These are phyloP conservation scores for Stenodema calcarata DNA, from an alignment of 2,888 invertebrate species.

Conservation along the genomic window DNA sequence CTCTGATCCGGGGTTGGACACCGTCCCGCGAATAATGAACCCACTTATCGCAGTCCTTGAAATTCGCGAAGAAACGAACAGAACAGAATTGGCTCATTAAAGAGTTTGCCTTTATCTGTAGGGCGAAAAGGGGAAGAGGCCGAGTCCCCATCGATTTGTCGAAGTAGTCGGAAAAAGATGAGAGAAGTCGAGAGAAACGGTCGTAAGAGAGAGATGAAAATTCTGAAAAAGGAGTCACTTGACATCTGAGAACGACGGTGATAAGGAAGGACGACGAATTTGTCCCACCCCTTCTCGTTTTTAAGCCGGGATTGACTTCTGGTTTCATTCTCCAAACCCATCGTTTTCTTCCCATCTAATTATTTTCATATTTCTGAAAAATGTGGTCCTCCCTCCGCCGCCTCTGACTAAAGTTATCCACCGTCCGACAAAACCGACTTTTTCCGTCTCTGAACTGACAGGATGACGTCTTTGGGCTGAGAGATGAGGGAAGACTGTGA, in stretches of 20 bases:
- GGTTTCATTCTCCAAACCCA: background rate
- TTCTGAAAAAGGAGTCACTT: background rate
- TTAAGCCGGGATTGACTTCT: background rate
- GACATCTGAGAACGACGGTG: constrained; percentile 9
- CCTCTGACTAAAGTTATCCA: background rate
- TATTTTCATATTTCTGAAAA: background rate
- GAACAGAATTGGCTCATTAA: background rate
- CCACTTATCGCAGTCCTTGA: background rate
- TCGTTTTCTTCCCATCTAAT: background rate
- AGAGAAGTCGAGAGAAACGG: background rate
- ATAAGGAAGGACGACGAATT: background rate
- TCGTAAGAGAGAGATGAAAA: background rate
- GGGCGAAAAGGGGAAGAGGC: too few species aligned
- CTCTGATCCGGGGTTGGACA: too few species aligned
- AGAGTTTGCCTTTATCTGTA: background rate
- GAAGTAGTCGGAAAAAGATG: background rate
- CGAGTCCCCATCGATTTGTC: background rate
- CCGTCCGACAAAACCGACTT: background rate
- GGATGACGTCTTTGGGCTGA: background rate
- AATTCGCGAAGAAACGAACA: background rate
- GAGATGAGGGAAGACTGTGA: background rate
- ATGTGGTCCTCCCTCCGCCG: background rate
- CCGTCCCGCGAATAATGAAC: background rate
- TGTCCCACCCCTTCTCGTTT: background rate
- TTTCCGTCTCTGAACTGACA: background rate